phyloP scores from a whole-genome alignment of 2,113 vertebrate species.

The Hoplias malabaricus region DNA sequence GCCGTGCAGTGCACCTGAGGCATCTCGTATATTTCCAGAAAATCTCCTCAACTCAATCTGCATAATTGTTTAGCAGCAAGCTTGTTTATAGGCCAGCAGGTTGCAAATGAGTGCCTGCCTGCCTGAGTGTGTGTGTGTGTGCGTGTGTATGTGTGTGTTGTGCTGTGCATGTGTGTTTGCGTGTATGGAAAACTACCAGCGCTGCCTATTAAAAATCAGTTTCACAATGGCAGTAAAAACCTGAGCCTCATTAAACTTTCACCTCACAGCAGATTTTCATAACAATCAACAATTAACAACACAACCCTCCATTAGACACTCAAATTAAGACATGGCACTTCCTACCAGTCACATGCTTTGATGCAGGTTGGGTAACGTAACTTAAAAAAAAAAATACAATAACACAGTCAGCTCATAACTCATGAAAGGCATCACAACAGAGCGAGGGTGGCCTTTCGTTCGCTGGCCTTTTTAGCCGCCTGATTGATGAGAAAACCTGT shows the following conservation, averaged over 20 bases:
- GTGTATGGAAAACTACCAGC: constrained; percentile 7
- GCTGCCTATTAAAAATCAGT: constrained; percentile 33
- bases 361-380: constrained; percentile 17
- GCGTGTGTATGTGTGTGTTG: constrained; percentile 7
- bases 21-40: constrained; percentile 23
- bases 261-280: constrained; percentile 38
- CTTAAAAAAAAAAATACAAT: constrained; percentile 3
- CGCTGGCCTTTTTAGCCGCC: constrained; percentile 44
- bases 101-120: constrained; percentile 33
- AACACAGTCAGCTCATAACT: constrained; percentile 32
- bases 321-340: constrained; percentile 6
- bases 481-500: constrained; percentile 53
- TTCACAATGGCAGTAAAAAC: constrained; percentile 34
- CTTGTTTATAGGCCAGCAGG: constrained; percentile 45
- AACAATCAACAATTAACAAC: constrained; percentile 45
- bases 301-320: constrained; percentile 17
- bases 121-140: constrained; percentile 1
- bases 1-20: constrained; percentile 14
- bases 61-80: constrained; percentile 46
- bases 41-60: constrained; percentile 39
- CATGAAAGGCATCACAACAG: constrained; percentile 23
- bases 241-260: constrained; percentile 47
- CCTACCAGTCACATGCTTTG: background rate
- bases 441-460: constrained; percentile 10
- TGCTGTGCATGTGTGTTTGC: background rate